Base-by-base conservation (phyloP, 1,140 invertebrate species). In the Trachymyrmex cornetzi region DNA sequence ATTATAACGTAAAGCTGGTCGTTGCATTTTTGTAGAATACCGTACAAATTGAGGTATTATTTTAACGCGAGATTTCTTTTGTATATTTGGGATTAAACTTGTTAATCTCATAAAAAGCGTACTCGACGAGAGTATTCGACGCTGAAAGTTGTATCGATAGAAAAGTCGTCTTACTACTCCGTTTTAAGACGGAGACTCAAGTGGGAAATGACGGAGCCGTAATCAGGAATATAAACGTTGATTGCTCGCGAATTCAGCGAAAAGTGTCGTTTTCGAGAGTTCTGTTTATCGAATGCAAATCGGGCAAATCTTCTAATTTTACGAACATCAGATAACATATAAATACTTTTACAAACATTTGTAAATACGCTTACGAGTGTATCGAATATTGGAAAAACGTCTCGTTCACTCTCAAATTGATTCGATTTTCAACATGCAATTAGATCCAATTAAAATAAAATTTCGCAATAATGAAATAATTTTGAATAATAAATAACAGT, bases 311-410 rank as follows among this genome's bases (percentile, higher is more conserved):
- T 6, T 75, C n/a, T 38, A 59, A 3, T 38, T 24, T 4, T n/a
- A 6, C 34, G 34, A 24, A 57, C 22, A 16, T 44, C 11, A 44
- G 22, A 22, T 69, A 69, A 24, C 11, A 5, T 7, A 22, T 24
- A 61, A 61, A 63, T 44, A 77, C 11, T 77, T 19, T 77, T 27
- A 77, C 22, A 63, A 61, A 44, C 3, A 5, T 64, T 74, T 34
- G 34, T 6, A 38, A 38, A 9, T 38, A 38, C 7, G 7, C 1
- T 38, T 9, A 38, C 6, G 16, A 4, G 16, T 27, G 12, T 61
- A 19, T 19, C 22, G 44, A 64, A 4, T n/a, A 27, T 77, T 0
- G 0, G 9, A 38, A 4, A 0, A 30, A 64, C 19, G 24, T 77
- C 38, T 48, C 34, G 22, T 44, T 44, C 0, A 44, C 57, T 61